Conservation (phyloP, 2,888 invertebrate species). For the Argyra leucocephala region DNA sequence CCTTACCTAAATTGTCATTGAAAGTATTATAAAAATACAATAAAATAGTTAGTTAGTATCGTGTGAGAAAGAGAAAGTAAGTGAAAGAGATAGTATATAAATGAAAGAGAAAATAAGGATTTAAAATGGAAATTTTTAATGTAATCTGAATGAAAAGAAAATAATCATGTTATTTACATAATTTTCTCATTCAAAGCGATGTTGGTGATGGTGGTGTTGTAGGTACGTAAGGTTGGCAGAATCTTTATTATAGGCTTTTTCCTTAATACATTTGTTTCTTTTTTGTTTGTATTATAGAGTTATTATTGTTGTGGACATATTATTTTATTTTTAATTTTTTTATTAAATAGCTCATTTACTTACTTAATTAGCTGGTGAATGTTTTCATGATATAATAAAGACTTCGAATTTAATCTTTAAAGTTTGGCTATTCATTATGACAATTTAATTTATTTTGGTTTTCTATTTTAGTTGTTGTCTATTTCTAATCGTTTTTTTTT, state of each 20-base stretch:
- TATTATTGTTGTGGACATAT: not conserved
- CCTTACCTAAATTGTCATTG: too few relatives aligned
- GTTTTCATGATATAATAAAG: not conserved
- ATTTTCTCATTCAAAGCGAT: not conserved
- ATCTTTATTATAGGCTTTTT: not conserved
- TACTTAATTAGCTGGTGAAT: conserved; percentile 1
- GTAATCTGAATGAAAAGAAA: too few relatives aligned
- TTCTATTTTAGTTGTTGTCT: not conserved
- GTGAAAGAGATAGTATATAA: too few relatives aligned
- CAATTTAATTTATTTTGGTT: not conserved
- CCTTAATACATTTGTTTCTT: not conserved
- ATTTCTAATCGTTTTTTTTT: not conserved
- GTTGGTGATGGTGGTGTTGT: not conserved
- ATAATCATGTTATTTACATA: too few relatives aligned
- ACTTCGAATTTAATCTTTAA: not conserved
- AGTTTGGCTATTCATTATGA: not conserved
- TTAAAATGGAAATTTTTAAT: too few relatives aligned
- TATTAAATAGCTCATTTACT: not conserved
- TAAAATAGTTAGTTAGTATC: too few relatives aligned
- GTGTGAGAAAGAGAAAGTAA: too few relatives aligned
- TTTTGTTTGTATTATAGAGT: not conserved
- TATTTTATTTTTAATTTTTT: not conserved
- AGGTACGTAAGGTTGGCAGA: not conserved
- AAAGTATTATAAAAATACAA: too few relatives aligned
- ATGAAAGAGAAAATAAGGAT: too few relatives aligned